Evolutionary conservation across 2,113 vertebrate genomes (phyloP).

Genomic region (Erythrocercus mccallii): DNA sequence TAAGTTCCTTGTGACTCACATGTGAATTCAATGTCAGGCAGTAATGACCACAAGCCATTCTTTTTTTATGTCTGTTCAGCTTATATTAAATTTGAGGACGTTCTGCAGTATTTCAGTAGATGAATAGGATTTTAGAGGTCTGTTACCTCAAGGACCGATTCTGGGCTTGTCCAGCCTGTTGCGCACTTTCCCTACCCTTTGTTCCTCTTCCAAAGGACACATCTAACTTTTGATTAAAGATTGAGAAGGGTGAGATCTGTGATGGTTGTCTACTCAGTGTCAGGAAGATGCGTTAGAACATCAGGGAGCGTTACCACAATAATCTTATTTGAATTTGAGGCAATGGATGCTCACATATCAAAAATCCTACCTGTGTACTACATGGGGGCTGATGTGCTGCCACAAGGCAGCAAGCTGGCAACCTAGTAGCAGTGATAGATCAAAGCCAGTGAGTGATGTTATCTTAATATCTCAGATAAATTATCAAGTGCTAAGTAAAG

Average conservation of each 20-base stretch:
- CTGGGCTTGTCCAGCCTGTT: background rate
- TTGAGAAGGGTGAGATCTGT: background rate
- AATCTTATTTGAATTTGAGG: background rate
- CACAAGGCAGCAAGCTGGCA: background rate
- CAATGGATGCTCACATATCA: background rate
- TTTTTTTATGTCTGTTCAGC: background rate
- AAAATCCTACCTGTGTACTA: background rate
- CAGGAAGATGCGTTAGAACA: background rate
- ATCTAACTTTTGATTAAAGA: background rate
- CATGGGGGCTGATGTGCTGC: background rate
- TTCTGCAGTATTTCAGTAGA: background rate
- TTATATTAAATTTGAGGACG: background rate
- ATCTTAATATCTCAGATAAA: background rate
- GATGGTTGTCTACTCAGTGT: background rate
- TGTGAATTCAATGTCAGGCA: background rate
- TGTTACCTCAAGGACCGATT: background rate
- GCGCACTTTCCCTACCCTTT: background rate
- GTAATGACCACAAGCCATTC: background rate
- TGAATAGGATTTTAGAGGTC: background rate
- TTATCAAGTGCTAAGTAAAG: background rate
- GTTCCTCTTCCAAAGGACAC: background rate
- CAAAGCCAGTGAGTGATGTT: background rate
- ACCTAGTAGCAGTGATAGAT: background rate
- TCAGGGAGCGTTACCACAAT: background rate
- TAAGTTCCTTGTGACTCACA: conserved; percentile 21